Percentiles rank a stretch among this genome's conserved stretches.
Conservation (phyloP, 2,113 vertebrate species). For the Pungitius pungitius region DNA sequence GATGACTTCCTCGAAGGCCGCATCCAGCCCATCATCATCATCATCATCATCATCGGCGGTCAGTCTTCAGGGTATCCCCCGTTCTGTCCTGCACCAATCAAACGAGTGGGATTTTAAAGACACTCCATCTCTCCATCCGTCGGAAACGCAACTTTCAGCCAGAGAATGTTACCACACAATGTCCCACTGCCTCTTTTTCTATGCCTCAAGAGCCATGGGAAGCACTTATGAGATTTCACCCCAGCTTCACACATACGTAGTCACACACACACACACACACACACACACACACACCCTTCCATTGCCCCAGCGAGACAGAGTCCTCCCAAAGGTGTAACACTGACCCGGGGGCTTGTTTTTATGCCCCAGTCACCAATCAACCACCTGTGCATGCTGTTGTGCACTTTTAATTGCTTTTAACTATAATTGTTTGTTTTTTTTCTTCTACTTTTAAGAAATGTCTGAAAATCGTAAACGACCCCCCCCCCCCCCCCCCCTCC, state of each 20-base stretch:
- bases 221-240: slow-evolving; percentile 72
- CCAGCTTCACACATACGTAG: slow-evolving; percentile 17
- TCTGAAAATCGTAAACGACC: slow-evolving; percentile 31
- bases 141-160: slow-evolving; percentile 70
- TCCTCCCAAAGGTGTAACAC: slow-evolving; percentile 44
- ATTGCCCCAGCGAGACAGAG: slow-evolving; percentile 48
- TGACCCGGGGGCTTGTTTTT: slow-evolving; percentile 48
- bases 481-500: neutral
- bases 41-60: slow-evolving; percentile 40
- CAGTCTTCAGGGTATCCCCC: slow-evolving; percentile 49
- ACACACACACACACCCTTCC: slow-evolving; percentile 25
- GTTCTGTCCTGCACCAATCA: slow-evolving; percentile 58
- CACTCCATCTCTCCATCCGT: slow-evolving; percentile 36
- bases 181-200: slow-evolving; percentile 77
- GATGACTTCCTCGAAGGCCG: slow-evolving; percentile 37
- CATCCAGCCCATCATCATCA: slow-evolving; percentile 23
- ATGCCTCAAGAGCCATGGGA: slow-evolving; percentile 74
- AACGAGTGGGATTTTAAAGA: slow-evolving; percentile 53
- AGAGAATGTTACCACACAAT: slow-evolving; percentile 79
- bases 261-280: slow-evolving; percentile 24
- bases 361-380: slow-evolving; percentile 49
- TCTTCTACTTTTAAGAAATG: neutral
- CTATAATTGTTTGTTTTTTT: neutral
- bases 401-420: slow-evolving; percentile 67
- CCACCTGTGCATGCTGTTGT: slow-evolving; percentile 71